Percentiles rank a stretch among this genome's conserved stretches.
Evolutionary conservation across 2,797 vertebrate genomes (phyloP).

Genomic region (Myotis daubentonii): DNA sequence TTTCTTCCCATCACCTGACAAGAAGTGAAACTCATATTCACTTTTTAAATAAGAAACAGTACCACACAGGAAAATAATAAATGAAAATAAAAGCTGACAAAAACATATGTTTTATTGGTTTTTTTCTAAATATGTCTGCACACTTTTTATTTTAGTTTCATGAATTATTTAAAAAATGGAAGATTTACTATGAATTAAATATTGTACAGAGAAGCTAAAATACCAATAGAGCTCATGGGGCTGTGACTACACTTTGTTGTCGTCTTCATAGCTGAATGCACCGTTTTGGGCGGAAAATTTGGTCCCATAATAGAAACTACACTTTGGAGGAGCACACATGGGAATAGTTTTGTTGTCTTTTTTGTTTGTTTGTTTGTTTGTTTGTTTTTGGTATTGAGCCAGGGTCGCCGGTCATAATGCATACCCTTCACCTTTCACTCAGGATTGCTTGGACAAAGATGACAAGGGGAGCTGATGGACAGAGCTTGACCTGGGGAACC

Average conservation of each 20-base stretch:
- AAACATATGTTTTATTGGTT: background rate
- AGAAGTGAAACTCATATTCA: background rate
- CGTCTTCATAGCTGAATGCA: background rate
- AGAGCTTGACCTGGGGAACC: background rate
- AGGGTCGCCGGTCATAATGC: too few relatives aligned
- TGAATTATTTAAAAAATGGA: background rate
- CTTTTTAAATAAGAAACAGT: background rate
- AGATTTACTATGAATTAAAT: background rate
- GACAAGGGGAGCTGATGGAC: background rate
- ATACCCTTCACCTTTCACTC: background rate
- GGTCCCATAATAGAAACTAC: background rate
- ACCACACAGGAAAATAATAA: background rate
- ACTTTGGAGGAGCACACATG: background rate
- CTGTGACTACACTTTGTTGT: background rate
- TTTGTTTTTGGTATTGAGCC: background rate
- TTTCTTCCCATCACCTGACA: background rate
- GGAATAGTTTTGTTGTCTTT: background rate
- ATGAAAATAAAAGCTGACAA: background rate
- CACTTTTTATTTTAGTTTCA: background rate
- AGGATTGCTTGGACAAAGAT: background rate
- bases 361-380: rapidly evolving
- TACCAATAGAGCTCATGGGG: background rate
- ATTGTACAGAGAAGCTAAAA: background rate
- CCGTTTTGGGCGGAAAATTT: background rate
- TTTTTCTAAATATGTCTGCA: background rate